Evolutionary conservation across 2,797 vertebrate species (phyloP).

Genomic region (Darevskia nairensis): DNA sequence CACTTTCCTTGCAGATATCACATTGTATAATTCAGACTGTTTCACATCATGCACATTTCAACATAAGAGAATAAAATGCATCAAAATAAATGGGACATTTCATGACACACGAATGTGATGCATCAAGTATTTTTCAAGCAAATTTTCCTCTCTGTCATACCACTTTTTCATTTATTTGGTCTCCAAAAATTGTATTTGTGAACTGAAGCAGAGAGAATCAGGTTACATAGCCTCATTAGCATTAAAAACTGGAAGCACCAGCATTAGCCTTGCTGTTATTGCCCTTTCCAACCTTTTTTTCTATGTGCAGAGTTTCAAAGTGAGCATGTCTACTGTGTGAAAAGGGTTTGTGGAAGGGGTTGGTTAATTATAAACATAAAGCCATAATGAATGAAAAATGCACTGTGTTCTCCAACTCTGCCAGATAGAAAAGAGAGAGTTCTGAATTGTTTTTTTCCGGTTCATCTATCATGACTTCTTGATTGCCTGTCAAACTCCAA

Average conservation of each 20-base stretch:
- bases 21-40: neutral
- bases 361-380: conserved; percentile 12
- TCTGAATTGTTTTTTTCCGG: neutral
- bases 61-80: neutral
- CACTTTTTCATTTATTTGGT: conserved; percentile 13
- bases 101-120: neutral
- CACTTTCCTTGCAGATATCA: neutral
- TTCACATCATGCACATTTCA: neutral
- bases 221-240: neutral
- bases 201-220: neutral
- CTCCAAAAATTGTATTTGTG: conserved; percentile 15
- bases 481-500: conserved; percentile 13
- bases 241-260: neutral
- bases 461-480: conserved; percentile 32
- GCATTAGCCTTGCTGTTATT: neutral
- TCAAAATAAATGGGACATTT: neutral
- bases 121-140: conserved; percentile 1
- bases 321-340: neutral
- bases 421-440: neutral
- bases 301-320: neutral
- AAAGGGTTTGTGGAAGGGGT: fast-evolving
- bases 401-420: neutral
- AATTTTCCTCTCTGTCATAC: conserved; percentile 8
- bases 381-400: conserved; percentile 14
- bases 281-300: fast-evolving